Evolutionary conservation across 2,797 vertebrate genomes (phyloP), one percentile per base, ranked within the genome.

Genomic region (Rhyacichthys aspro): DNA sequence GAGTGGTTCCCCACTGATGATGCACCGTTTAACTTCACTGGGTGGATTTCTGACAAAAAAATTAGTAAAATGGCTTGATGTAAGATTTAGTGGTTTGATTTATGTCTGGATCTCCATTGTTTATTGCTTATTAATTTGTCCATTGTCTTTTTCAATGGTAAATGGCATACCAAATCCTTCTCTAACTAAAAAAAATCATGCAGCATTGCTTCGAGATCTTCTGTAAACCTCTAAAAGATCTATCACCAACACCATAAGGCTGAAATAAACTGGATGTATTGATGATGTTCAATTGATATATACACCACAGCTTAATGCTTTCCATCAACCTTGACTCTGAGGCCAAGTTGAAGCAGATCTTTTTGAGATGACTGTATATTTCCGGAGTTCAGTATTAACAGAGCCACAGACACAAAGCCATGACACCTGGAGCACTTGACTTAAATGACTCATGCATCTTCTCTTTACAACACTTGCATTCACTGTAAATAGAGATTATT

Each of bases 261-360:
- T 36, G 32, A 18, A 45, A 44, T 43, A 43, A 57, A 60, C 59
- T 72, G 63, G 41, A 61, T 45, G 33, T 32, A 46, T 47, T 56
- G 49, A 53, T 12, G 36, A 19, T 12, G 36, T 53, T 39, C 36
- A 23, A 39, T 53, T 53, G 38, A 43, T 55, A 16, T 32, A 55
- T 33, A 23, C 39, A 38, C 36, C 50, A n/a, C 17, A 43, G 10
- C 53, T 32, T 32, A 42, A 43, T 32, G 19, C 39, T 28, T 33
- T 41, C 43, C 53, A 55, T 55, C 39, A 39, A 43, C 19, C 14
- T 32, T 33, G 10, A 43, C 39, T 43, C 15, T 17, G 23, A 42
- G 16, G 28, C 41, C 28, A 34, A 32, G 23, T 6, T 11, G 15
- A 47, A 12, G 11, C 14, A 12, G 12, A 11, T 43, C 3, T n/a